phyloP scores from a whole-genome alignment of 2,888 invertebrate species.

The Orthosia cruda region DNA sequence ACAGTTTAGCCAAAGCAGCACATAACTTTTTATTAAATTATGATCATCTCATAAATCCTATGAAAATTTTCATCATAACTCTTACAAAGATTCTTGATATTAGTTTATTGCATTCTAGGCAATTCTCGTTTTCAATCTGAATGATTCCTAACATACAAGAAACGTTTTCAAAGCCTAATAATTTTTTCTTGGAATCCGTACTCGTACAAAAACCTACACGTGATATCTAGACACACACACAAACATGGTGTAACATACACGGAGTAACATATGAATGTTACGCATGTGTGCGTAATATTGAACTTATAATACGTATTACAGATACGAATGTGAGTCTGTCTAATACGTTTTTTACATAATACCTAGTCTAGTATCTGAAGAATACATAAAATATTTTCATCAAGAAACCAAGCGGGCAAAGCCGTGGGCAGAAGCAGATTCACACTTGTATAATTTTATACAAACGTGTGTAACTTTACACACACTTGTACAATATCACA shows the following conservation, averaged over 20 bases:
- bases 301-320: too few relatives aligned
- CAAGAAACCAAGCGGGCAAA: neutral
- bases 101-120: neutral
- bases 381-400: neutral
- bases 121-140: constrained; percentile 6
- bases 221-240: neutral
- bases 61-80: neutral
- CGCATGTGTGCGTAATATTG: neutral
- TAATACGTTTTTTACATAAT: neutral
- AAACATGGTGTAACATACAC: neutral
- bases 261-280: neutral
- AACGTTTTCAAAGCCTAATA: constrained; percentile 4
- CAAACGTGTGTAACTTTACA: neutral
- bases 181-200: neutral
- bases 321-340: too few relatives aligned
- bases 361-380: neutral
- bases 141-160: constrained; percentile 7
- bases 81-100: neutral
- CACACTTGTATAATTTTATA: neutral
- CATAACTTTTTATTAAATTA: neutral
- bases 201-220: constrained; percentile 4
- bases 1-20: too few relatives aligned
- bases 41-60: neutral
- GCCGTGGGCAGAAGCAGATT: neutral
- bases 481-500: neutral